Evolutionary conservation across 1,140 invertebrate genomes (phyloP).

Genomic region (Microplitis mediator): DNA sequence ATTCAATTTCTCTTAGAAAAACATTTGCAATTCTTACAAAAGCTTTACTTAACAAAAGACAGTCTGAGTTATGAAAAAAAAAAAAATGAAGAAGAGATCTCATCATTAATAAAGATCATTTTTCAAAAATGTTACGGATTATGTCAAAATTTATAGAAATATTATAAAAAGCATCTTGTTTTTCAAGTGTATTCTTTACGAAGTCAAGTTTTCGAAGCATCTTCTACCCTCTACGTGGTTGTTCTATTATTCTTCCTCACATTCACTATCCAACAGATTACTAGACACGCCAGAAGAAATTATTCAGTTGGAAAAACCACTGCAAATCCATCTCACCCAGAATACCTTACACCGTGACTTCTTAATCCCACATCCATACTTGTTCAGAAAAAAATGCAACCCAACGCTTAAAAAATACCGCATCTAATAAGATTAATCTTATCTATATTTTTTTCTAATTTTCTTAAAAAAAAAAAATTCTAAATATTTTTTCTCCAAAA

Average conservation of each 20-base stretch:
- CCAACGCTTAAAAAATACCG: slow-evolving; percentile 27
- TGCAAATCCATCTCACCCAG: slow-evolving; percentile 24
- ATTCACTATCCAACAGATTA: slow-evolving; percentile 42
- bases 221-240: background rate
- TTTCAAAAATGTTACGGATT: slow-evolving; percentile 17
- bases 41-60: background rate
- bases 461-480: background rate
- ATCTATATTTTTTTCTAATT: background rate
- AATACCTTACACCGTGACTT: slow-evolving; percentile 32
- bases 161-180: slow-evolving; percentile 16
- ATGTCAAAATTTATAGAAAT: background rate
- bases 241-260: slow-evolving; percentile 23
- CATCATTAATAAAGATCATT: slow-evolving; percentile 9
- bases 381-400: background rate
- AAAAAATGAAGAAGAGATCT: too few species aligned
- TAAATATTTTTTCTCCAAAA: too few species aligned
- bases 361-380: slow-evolving; percentile 34
- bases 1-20: background rate
- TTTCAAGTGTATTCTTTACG: slow-evolving; percentile 15
- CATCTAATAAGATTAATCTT: slow-evolving; percentile 37
- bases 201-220: slow-evolving; percentile 17
- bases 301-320: slow-evolving; percentile 35
- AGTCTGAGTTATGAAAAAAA: background rate
- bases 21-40: background rate
- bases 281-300: slow-evolving; percentile 26